Base-by-base conservation (phyloP, 2,888 invertebrate genomes). In the Rugalucina vietnamica region DNA sequence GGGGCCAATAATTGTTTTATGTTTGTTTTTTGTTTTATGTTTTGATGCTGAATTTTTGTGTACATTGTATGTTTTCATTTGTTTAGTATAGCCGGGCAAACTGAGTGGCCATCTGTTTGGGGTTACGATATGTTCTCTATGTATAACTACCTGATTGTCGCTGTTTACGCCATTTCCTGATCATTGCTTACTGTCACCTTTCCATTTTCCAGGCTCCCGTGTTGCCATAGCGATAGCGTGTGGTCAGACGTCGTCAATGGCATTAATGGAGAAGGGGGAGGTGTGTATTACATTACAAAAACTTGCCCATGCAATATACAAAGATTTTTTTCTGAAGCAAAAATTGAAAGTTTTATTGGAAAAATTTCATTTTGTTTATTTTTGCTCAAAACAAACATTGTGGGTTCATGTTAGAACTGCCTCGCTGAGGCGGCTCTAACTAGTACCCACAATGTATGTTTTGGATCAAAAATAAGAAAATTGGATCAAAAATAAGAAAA, bases 161-260 rank as follows among this genome's bases (percentile, higher is more conserved):
- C 34, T 27, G 34, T 5, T 43, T 27, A 12, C 12, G 12, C 8
- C 39, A 14, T 39, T 36, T 36, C 5, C 43, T n/a, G 8, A 12
- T 49, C 4, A 1, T 39, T 69, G 29, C 21, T 29, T 21, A 69
- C 2, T 69, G 34, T 49, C 50, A 60, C 24, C 21, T 49, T 65
- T 70, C 1, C 21, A 5, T 78, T 29, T 81, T 79, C 34, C 81
- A 93, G 93, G 93, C 34, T 95, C 95, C 0, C 95, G 95, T 88
- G 95, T 94, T 87, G 95, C 96, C 12, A 94, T 95, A 21, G 93
- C 94, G 8, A 95, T 96, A 80, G 95, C 96, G 3, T 96, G 96
- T 93, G 96, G 96, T 18, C 96, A 96, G 92, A 96, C 96, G 0
- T 96, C 96, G 0, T 96, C 96, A 5, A 95, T 96, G 94, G 96